These are phyloP conservation scores for Zapornia atra DNA, from an alignment of 2,113 vertebrate species.

Conservation along the genomic window DNA sequence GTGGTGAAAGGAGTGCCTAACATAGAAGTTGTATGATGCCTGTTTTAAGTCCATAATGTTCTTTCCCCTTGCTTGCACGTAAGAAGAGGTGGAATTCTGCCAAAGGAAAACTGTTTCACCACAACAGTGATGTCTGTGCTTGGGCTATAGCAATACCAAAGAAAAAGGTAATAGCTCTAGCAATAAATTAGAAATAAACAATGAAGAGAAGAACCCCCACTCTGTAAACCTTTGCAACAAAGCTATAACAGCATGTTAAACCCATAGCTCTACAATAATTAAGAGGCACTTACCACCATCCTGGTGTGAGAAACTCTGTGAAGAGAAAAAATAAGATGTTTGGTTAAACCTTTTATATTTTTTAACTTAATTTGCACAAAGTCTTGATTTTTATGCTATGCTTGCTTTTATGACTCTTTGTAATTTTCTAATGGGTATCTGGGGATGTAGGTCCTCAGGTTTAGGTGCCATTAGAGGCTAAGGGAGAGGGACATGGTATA, in stretches of 20 bases:
- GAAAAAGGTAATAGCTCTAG: background rate
- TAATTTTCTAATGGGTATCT: background rate
- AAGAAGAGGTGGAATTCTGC: background rate
- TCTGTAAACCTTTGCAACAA: background rate
- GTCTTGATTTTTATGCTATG: background rate
- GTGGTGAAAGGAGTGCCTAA: background rate
- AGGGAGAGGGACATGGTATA: background rate
- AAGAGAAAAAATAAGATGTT: conserved; percentile 70
- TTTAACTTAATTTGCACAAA: background rate
- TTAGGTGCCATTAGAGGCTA: background rate
- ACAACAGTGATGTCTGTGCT: background rate
- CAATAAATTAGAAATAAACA: background rate
- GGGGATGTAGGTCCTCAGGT: background rate
- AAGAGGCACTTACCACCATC: conserved; percentile 85
- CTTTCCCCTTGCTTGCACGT: background rate
- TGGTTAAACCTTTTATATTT: background rate
- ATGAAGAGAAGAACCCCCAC: background rate
- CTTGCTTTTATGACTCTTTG: background rate
- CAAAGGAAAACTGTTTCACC: background rate
- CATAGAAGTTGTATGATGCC: background rate
- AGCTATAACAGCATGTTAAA: background rate
- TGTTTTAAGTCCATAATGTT: background rate
- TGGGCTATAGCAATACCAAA: background rate
- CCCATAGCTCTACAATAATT: background rate
- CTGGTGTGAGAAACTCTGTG: conserved; percentile 87